Evolutionary conservation across 2,113 vertebrate genomes (phyloP).

Genomic region (Zosterops japonicus): DNA sequence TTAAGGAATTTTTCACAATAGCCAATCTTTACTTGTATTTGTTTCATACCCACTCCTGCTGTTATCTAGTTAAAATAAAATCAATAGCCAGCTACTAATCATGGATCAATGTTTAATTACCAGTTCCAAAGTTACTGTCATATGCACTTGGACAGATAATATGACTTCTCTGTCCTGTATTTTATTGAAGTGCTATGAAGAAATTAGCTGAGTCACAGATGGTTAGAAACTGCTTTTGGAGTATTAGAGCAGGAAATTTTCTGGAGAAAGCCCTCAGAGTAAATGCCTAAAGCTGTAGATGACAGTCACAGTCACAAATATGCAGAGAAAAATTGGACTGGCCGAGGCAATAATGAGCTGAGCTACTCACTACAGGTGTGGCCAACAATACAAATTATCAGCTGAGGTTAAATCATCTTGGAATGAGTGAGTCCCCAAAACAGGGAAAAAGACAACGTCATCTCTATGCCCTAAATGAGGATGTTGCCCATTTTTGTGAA

Average conservation of each 20-base stretch:
- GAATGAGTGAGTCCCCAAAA: not conserved
- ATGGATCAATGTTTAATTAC: slow-evolving; percentile 24
- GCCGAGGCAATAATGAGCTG: not conserved
- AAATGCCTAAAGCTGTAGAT: not conserved
- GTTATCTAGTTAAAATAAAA: not conserved
- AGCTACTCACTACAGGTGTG: not conserved
- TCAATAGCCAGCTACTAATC: not conserved
- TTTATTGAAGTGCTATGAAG: not conserved
- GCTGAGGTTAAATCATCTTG: not conserved
- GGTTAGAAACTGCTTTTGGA: not conserved
- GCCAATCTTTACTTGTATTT: not conserved
- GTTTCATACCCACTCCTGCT: not conserved
- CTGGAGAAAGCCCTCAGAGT: not conserved
- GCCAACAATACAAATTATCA: not conserved
- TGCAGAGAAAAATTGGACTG: not conserved
- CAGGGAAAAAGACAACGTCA: not conserved
- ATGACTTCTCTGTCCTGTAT: not conserved
- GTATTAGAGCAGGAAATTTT: not conserved
- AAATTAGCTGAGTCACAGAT: not conserved
- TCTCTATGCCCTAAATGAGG: not conserved
- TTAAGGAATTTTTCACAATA: not conserved
- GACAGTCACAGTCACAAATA: not conserved
- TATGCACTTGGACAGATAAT: not conserved
- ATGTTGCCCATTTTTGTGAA: not conserved
- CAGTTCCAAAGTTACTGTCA: not conserved